phyloP scores from a whole-genome alignment of 2,113 vertebrate genomes.

The Sinosuthora webbiana region DNA sequence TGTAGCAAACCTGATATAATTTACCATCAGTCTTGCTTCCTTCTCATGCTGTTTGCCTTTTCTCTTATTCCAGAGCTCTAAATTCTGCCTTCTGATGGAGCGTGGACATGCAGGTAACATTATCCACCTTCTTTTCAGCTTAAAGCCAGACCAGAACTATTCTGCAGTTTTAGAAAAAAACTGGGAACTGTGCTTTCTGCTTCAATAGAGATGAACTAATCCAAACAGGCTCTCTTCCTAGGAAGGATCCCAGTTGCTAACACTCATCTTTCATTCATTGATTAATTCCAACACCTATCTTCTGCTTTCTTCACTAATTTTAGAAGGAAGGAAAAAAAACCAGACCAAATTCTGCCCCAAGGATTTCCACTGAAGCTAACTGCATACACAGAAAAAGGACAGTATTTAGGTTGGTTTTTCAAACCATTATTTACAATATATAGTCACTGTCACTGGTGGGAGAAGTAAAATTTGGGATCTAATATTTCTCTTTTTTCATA shows the following conservation, averaged over 20 bases:
- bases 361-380: background rate
- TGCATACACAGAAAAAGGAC: background rate
- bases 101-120: background rate
- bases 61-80: background rate
- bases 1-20: background rate
- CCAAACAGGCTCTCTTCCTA: background rate
- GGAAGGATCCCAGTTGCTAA: background rate
- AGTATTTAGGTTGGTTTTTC: background rate
- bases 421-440: background rate
- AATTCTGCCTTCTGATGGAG: background rate
- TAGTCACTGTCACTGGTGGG: background rate
- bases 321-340: background rate
- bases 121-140: background rate
- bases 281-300: background rate
- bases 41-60: background rate
- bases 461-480: background rate
- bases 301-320: background rate
- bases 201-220: constrained; percentile 20
- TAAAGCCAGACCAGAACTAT: background rate
- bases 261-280: background rate
- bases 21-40: background rate
- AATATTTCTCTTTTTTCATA: background rate
- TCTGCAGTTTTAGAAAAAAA: background rate
- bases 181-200: background rate
- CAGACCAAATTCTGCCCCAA: background rate